Base-by-base conservation (phyloP, 2,888 invertebrate species). In the Pseudeuparius sepicola region DNA sequence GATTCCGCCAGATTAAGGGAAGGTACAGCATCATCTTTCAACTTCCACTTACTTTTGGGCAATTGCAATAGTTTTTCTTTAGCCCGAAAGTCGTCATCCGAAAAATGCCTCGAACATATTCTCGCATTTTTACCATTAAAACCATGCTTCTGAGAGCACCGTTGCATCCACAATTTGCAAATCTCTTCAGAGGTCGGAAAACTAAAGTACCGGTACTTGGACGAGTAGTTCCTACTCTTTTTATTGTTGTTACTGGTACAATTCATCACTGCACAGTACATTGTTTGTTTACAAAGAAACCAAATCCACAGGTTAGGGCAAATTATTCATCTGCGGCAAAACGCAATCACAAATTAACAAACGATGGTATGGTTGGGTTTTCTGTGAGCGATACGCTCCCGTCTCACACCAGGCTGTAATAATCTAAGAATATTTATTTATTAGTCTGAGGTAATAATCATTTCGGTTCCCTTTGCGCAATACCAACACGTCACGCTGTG, bases 1-100 rank as follows among this genome's bases (percentile, higher is more conserved):
- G n/a, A n/a, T n/a, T n/a, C n/a, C n/a, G 27, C 4, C 24, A 37
- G 11, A 18, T 37, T 4, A 33, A 37, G 15, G 4, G 34, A 30
- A 25, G 34, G 34, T 11, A 38, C 14, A 5, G 34, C 38, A 34
- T 38, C 38, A 25, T 7, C 2, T 38, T 35, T 38, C 16, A 38
- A 15, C 15, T 31, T 35, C 37, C 37, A 37, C 10, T 33, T 37
- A 27, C 20, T 33, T 27, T 27, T 5, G 9, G 37, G 37, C 16
- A 37, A 14, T 20, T 37, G 3, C 16, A 37, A 37, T 2, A 37
- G 34, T 24, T 34, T 33, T 14, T 37, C 37, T 26, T 32, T 31
- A 3, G 15, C 3, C 6, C 25, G 18, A 26, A 13, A 36, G 27
- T 36, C 27, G 14, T 25, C 17, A 26, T 27, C 32, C 11, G 26